A percentile compares a stretch with the other conserved stretches of the same genome.
phyloP scores from a whole-genome alignment of 1,140 invertebrate species.

The Scaptomyza graminum region DNA sequence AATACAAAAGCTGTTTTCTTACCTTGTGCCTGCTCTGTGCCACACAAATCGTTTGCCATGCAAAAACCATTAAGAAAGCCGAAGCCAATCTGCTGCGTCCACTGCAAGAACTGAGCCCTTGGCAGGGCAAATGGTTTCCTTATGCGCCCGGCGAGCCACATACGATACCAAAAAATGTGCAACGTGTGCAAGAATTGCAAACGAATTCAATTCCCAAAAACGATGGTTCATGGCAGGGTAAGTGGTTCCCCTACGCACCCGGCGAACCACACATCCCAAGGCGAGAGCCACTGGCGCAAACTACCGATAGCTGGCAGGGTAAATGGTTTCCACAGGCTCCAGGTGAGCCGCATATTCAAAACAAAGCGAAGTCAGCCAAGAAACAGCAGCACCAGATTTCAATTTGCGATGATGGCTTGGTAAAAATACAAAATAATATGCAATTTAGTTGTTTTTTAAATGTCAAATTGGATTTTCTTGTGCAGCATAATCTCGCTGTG shows the following conservation, averaged over 20 bases:
- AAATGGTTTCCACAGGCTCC: slow-evolving; percentile 66
- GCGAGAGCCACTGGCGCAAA: slow-evolving; percentile 3
- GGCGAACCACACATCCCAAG: slow-evolving; percentile 34
- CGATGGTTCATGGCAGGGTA: slow-evolving; percentile 46
- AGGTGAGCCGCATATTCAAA: slow-evolving; percentile 27
- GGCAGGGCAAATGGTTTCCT: slow-evolving; percentile 48
- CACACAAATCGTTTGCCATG: slow-evolving; percentile 8
- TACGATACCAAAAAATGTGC: slow-evolving; percentile 26
- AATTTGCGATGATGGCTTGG: slow-evolving; percentile 90
- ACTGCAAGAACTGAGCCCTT: slow-evolving; percentile 17
- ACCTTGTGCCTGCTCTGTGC: slow-evolving; percentile 28
- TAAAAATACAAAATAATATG: slow-evolving; percentile 71
- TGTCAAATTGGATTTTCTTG: neutral
- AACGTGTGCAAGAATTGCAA: slow-evolving; percentile 33
- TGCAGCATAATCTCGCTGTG: slow-evolving; percentile 87
- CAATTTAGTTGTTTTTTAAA: neutral
- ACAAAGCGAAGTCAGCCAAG: neutral
- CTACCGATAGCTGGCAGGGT: slow-evolving; percentile 49
- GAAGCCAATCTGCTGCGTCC: slow-evolving; percentile 42
- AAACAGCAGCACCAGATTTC: neutral
- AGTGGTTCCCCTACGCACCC: slow-evolving; percentile 54
- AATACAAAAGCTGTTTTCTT: slow-evolving; percentile 13
- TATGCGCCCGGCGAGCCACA: slow-evolving; percentile 33
- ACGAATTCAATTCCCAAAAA: slow-evolving; percentile 2
- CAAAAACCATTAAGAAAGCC: slow-evolving; percentile 65